phyloP scores from a whole-genome alignment of 2,888 invertebrate genomes.

The Strigamia transsilvanica region DNA sequence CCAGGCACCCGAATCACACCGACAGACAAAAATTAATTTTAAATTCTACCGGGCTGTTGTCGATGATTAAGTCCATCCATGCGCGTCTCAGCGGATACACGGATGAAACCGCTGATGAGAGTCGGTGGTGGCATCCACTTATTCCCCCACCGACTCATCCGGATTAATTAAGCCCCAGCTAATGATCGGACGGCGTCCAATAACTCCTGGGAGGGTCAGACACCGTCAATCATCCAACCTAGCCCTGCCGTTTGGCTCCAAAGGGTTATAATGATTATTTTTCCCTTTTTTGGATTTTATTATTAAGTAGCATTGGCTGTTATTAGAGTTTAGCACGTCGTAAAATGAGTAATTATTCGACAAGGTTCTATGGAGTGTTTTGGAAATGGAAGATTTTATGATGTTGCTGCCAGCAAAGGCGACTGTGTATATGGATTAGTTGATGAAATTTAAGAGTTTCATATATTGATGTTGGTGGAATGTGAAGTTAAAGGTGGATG shows the following conservation, averaged over 20 bases:
- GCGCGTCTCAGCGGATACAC: constrained; percentile 19
- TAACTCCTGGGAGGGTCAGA: constrained; percentile 11
- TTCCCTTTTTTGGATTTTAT: not conserved
- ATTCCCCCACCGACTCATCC: constrained; percentile 20
- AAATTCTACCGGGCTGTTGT: not conserved
- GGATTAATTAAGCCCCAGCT: constrained; percentile 26
- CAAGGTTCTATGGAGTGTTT: constrained; percentile 4
- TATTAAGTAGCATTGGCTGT: not conserved
- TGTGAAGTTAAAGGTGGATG: not conserved
- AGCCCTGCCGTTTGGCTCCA: not conserved
- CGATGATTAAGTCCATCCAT: constrained; percentile 13
- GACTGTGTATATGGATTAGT: constrained; percentile 18
- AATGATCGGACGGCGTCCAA: constrained; percentile 20
- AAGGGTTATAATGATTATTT: constrained; percentile 4
- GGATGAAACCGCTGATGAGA: constrained; percentile 36
- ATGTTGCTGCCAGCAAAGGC: not conserved
- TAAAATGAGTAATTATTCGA: constrained; percentile 39
- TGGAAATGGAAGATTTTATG: constrained; percentile 37
- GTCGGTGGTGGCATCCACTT: constrained; percentile 32
- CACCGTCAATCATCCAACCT: not conserved
- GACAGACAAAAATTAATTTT: not conserved
- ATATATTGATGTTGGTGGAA: not conserved
- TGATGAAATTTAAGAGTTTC: constrained; percentile 32
- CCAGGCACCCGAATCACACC: no score
- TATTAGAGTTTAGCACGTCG: constrained; percentile 16